phyloP scores from a whole-genome alignment of 2,113 vertebrate species.

The Misgurnus mizolepis region DNA sequence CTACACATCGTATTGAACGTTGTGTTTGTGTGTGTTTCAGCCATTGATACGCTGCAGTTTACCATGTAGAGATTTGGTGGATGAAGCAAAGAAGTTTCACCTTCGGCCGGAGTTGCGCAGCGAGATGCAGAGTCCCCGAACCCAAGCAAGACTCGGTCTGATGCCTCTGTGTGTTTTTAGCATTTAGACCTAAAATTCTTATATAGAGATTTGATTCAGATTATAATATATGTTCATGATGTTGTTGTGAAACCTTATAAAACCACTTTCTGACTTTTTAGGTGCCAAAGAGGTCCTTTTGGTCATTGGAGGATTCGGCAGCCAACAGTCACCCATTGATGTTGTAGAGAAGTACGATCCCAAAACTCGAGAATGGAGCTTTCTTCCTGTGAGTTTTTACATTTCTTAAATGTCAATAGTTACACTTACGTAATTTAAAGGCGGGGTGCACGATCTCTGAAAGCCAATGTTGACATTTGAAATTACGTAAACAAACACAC shows the following conservation, averaged over 20 bases:
- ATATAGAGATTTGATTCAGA: background rate
- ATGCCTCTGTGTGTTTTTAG: slow-evolving; percentile 23
- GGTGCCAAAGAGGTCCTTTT: slow-evolving; percentile 97
- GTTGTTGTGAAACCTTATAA: background rate
- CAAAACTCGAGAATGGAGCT: slow-evolving; percentile 97
- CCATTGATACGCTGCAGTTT: slow-evolving; percentile 94
- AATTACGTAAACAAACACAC: too few species aligned
- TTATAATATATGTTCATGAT: background rate
- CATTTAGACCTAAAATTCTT: slow-evolving; percentile 21
- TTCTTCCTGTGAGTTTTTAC: slow-evolving; percentile 85
- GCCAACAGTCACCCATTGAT: slow-evolving; percentile 96
- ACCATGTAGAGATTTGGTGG: slow-evolving; percentile 95
- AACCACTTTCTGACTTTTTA: slow-evolving; percentile 55
- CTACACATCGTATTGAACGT: background rate
- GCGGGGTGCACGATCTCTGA: too few species aligned
- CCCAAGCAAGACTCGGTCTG: slow-evolving; percentile 90
- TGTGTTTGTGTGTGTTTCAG: slow-evolving; percentile 66
- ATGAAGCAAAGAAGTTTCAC: slow-evolving; percentile 99
- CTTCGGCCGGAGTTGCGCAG: slow-evolving; percentile 93
- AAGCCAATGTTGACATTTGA: too few species aligned
- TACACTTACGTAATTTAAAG: background rate
- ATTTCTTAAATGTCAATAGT: background rate
- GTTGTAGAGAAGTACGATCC: slow-evolving; percentile 98
- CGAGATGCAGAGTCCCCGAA: slow-evolving; percentile 97
- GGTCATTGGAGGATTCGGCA: slow-evolving; percentile 96